Percentiles rank a stretch among this genome's conserved stretches.
phyloP scores from a whole-genome alignment of 2,888 invertebrate genomes.

The Pristionchus exspectatus region DNA sequence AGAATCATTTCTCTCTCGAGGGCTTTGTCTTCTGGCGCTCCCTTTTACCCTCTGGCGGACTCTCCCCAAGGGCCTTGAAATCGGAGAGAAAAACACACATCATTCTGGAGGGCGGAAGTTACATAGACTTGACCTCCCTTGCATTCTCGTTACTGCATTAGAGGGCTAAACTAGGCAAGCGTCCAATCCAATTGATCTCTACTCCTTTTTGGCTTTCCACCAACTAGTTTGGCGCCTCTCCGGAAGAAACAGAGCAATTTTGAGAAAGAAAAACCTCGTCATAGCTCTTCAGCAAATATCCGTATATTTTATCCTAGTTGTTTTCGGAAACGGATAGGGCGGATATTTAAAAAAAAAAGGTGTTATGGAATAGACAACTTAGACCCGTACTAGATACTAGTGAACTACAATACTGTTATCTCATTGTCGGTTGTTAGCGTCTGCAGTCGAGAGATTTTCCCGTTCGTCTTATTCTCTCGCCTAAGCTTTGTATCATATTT shows the following conservation, averaged over 20 bases:
- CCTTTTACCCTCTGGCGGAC: neutral
- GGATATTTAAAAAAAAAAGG: neutral
- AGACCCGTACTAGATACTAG: neutral
- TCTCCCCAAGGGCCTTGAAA: neutral
- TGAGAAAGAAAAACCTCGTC: neutral
- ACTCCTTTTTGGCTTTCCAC: neutral
- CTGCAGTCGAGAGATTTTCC: neutral
- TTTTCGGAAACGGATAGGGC: neutral
- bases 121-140: constrained; percentile 6
- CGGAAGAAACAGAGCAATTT: constrained; percentile 5
- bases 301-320: neutral
- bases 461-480: neutral
- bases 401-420: neutral
- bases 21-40: constrained; percentile 15
- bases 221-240: neutral
- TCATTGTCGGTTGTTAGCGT: neutral
- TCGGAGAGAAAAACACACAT: constrained; percentile 36
- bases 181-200: neutral
- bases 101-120: neutral
- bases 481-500: constrained; percentile 39
- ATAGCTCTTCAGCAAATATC: neutral
- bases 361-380: neutral
- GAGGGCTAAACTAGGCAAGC: neutral
- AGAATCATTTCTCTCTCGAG: constrained; percentile 9
- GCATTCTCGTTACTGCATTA: constrained; percentile 1